phyloP scores from a whole-genome alignment of 1,140 invertebrate species.

The Sesamia nonagrioides region DNA sequence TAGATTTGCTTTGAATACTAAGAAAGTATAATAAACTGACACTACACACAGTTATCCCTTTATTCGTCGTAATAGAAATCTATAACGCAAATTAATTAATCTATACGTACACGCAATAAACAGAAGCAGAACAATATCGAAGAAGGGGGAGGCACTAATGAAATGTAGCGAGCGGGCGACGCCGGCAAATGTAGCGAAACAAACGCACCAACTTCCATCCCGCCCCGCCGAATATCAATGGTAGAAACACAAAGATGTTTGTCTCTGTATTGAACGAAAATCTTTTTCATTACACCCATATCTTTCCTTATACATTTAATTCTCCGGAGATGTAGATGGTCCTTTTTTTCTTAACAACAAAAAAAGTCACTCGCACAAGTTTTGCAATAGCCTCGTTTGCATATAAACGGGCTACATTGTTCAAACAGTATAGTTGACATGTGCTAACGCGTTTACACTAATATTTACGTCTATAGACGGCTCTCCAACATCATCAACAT shows the following conservation, averaged over 20 bases:
- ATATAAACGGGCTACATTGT: constrained; percentile 28
- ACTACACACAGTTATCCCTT: constrained; percentile 14
- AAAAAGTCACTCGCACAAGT: constrained; percentile 20
- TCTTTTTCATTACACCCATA: constrained; percentile 50
- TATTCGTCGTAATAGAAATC: constrained; percentile 49
- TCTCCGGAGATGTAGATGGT: constrained; percentile 11
- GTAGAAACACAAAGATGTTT: constrained; percentile 67
- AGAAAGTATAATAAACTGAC: not conserved
- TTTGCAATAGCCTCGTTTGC: constrained; percentile 28
- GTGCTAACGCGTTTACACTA: constrained; percentile 40
- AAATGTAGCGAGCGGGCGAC: constrained; percentile 75
- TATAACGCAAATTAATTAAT: constrained; percentile 75
- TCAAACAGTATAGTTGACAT: constrained; percentile 39
- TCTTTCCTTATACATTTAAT: constrained; percentile 44
- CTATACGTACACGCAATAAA: constrained; percentile 72
- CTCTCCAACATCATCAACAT: not conserved
- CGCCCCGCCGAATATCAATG: constrained; percentile 65
- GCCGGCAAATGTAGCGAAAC: constrained; percentile 75
- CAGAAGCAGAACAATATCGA: constrained; percentile 72
- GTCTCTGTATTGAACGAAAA: constrained; percentile 64
- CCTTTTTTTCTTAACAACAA: constrained; percentile 23
- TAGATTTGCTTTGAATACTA: constrained; percentile 13
- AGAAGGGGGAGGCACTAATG: constrained; percentile 72
- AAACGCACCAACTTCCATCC: constrained; percentile 66
- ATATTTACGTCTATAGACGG: constrained; percentile 36